A percentile compares a stretch with the other conserved stretches of the same genome.
Conservation (phyloP, 2,113 vertebrate species). For the Oncorhynchus kisutch region DNA sequence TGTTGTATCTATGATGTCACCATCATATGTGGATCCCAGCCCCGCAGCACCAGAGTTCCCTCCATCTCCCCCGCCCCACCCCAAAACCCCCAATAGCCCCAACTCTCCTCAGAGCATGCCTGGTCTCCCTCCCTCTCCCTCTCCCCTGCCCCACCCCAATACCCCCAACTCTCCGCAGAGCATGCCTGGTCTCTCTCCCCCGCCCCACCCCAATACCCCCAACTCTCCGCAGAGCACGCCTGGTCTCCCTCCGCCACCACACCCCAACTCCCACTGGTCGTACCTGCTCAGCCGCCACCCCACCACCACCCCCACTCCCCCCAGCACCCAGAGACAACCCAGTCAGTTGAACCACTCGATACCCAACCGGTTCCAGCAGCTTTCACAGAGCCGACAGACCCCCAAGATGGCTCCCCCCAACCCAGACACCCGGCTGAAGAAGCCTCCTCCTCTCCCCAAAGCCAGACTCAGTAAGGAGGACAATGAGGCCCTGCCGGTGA, state of each 20-base stretch:
- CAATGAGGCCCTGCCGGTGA: slow-evolving; percentile 66
- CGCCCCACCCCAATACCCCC: too few species aligned
- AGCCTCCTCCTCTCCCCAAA: slow-evolving; percentile 16
- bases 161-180: too few species aligned
- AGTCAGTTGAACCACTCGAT: slow-evolving; percentile 11
- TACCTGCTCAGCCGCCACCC: slow-evolving; percentile 68
- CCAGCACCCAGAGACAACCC: not conserved
- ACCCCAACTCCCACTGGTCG: slow-evolving; percentile 36
- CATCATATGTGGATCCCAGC: not conserved
- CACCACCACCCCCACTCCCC: not conserved
- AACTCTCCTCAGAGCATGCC: not conserved
- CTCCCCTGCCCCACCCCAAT: not conserved
- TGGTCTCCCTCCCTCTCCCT: not conserved
- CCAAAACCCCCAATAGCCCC: not conserved
- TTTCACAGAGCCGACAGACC: not conserved
- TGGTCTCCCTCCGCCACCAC: too few species aligned
- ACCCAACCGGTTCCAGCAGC: slow-evolving; percentile 45
- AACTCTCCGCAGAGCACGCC: too few species aligned
- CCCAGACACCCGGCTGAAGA: not conserved
- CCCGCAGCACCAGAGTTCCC: not conserved
- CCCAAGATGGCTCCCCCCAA: not conserved
- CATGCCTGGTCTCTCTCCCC: too few species aligned
- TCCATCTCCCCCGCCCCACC: too few species aligned
- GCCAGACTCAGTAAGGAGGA: slow-evolving; percentile 31
- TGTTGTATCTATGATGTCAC: not conserved